Base-by-base conservation (phyloP, 1,140 invertebrate genomes). In the Radopholus similis region DNA sequence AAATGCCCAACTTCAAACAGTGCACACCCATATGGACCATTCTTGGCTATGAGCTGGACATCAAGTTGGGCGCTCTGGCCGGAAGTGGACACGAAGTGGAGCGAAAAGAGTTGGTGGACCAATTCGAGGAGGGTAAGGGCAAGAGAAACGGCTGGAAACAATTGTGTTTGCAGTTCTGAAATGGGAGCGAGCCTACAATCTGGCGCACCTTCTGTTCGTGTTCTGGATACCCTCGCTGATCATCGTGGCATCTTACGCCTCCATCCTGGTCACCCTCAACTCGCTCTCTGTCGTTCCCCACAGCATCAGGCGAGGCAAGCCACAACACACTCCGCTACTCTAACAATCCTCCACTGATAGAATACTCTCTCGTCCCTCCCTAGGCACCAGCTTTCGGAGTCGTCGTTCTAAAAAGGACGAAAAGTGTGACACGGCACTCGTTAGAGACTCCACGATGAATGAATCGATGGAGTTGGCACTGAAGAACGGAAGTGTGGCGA, bases 1-100 rank as follows among this genome's bases (percentile, higher is more conserved):
- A 64, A 44, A 70, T 77, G 15, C 58, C 47, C 30, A 75, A 77
- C 23, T 78, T 78, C 64, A 65, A 56, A 68, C 59, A 65, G 30
- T 72, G 77, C 42, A 73, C 78, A 1, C 77, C 74, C 18, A 69
- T 77, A n/a, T 80, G 78, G 78, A 82, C 74, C 32, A 75, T 82
- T 55, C 64, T 82, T 30, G 68, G 51, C 13, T 77, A 73, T 21
- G 75, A 78, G 64, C 57, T 75, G 44, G 71, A 78, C 47, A 34
- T 73, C 6, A 28, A 78, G 59, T 57, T 77, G 62, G 56, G 63
- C n/a, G 42, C 35, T 18, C 13, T 66, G 38, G 34, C 18, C 2
- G 64, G 54, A 4, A 35, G 38, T 11, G 34, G 60, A n/a, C 62
- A 66, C 35, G 51, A 60, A 67, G 21, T 18, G 49, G 49, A 35